Base-by-base conservation (phyloP, 2,888 invertebrate genomes). In the Zootermopsis nevadensis region DNA sequence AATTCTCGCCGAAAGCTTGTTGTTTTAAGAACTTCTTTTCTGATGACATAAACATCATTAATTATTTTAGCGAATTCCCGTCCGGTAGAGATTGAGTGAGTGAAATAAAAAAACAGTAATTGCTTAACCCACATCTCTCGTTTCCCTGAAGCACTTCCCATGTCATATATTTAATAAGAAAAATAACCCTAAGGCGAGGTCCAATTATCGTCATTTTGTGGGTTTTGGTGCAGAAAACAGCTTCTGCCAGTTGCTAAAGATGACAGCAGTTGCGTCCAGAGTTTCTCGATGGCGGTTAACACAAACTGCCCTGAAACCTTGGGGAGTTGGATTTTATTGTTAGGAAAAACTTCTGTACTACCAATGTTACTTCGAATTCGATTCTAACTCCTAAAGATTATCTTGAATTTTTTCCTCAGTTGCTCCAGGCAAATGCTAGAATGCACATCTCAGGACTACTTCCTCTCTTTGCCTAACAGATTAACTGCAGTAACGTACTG, bases 21-120 rank as follows among this genome's bases (percentile, higher is more conserved):
- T 69, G 69, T 69, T 33, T 33, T 33, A 33, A 69, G 30, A 69
- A 69, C 69, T 69, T 33, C 33, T 33, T 69, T 69, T 27, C 30
- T n/a, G 33, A 69, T 69, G 69, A 69, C 69, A 69, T 33, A 69
- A 69, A 33, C 69, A 69, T 69, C 69, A 69, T 69, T 69, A 69
- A 69, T 69, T 69, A 69, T 69, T 69, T 69, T 27, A 4, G 33
- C 30, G 33, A 69, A 69, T 33, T 69, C 69, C 27, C 33, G 19
- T 33, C 27, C 60, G 60, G 8, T 60, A 27, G 27, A 27, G 27
- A n/a, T 27, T 27, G n/a, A 60, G 60, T 60, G 60, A 27, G n/a
- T 4, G 6, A 60, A 60, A 60, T 8, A n/a, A 27, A 60, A 0
- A 27, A 4, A 60, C n/a, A 60, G 27, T n/a, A 60, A 60, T 2